Base-by-base conservation (phyloP, 2,797 vertebrate species). In the Gobio occitaniae region DNA sequence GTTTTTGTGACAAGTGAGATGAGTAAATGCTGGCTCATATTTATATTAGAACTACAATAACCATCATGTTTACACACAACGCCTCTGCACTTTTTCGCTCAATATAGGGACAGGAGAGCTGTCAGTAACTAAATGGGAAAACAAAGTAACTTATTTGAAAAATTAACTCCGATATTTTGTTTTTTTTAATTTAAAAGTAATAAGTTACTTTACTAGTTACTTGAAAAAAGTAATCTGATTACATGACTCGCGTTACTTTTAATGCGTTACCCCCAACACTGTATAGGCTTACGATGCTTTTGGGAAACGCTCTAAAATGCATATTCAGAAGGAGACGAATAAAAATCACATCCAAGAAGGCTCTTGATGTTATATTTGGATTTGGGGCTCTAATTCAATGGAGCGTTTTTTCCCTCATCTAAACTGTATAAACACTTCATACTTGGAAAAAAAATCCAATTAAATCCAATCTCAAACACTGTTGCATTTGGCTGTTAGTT, bases 401-500 rank as follows among this genome's bases (percentile, higher is more conserved):
- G 52, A 63, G 50, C 15, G 38, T 29, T 41, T 69, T 52, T 13
- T 12, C 13, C 9, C 78, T 13, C 21, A 4, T n/a, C 19, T 71
- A 52, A 82, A 72, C 41, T 74, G 17, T 50, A 44, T 2, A 54
- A 52, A 66, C 8, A 66, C 32, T 52, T 6, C 36, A 32, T 77
- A 83, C 66, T 77, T 68, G 44, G 1, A 63, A 78, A 61, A 32
- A 66, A 78, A 29, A 61, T 36, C 44, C 32, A 75, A 75, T 83
- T 65, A 50, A 75, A 75, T 65, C 41, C 52, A 59, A 10, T 79
- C 83, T 71, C 6, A 70, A 56, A 78, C 15, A 38, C 66, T 63
- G 52, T 79, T 56, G 54, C 56, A 50, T 84, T 72, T 79, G 76
- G 52, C 76, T 84, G 68, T 32, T 59, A 72, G 17, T 79, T 79